Percentiles rank a stretch among this genome's conserved stretches.
phyloP scores from a whole-genome alignment of 2,888 invertebrate species.

The Lochmaea crataegi region DNA sequence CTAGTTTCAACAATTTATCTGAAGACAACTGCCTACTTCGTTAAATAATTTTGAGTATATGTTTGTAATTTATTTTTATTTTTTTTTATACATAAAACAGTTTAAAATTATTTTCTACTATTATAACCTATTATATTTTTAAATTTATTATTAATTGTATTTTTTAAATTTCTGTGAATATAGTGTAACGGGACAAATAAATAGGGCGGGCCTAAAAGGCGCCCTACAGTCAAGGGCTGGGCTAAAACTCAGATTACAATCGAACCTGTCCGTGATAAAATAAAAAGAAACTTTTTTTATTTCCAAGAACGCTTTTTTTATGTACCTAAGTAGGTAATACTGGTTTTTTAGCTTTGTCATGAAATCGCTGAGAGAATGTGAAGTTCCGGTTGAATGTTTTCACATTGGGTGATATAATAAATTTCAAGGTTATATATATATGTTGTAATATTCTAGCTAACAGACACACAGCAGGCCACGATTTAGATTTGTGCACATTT shows the following conservation, averaged over 20 bases:
- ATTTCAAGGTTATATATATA: conserved; percentile 50
- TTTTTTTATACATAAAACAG: neutral
- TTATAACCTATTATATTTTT: too few species aligned
- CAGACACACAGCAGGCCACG: conserved; percentile 45
- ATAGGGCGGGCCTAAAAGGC: neutral
- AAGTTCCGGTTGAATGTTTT: conserved; percentile 47
- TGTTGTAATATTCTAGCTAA: conserved; percentile 46
- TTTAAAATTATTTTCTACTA: too few species aligned
- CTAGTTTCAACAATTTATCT: conserved; percentile 41
- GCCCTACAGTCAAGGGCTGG: conserved; percentile 3
- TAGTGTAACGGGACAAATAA: neutral
- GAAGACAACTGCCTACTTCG: neutral
- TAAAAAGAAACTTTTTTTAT: neutral
- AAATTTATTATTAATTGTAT: neutral
- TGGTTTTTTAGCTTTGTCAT: conserved; percentile 17
- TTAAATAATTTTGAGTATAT: too few species aligned
- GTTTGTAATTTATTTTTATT: neutral
- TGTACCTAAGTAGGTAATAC: neutral
- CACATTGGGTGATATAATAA: conserved; percentile 51
- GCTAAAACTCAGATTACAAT: conserved; percentile 1
- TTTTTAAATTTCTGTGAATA: neutral
- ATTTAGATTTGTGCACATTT: conserved; percentile 50
- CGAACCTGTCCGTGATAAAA: neutral
- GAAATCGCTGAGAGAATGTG: conserved; percentile 4
- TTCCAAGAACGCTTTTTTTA: neutral